Conservation (phyloP, 2,888 invertebrate species). For the Heliconius aoede region DNA sequence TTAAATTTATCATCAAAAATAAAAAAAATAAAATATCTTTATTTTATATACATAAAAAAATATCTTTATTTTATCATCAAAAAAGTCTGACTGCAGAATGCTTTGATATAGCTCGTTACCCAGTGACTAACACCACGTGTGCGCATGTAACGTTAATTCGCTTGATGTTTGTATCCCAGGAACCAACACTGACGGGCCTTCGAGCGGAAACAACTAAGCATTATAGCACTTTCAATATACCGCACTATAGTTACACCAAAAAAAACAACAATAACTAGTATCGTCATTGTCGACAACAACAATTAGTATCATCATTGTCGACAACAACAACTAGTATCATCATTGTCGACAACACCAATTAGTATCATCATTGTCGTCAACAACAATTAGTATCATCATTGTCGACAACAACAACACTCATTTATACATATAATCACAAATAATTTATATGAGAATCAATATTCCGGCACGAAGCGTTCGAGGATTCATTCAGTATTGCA, state of each 20-base stretch:
- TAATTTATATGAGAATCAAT: constrained; percentile 36
- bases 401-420: constrained; percentile 22
- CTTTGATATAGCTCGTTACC: constrained; percentile 41
- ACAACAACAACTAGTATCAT: constrained; percentile 17
- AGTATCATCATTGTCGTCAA: constrained; percentile 18
- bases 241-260: constrained; percentile 40
- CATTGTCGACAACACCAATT: constrained; percentile 14
- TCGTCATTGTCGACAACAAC: constrained; percentile 13
- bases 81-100: constrained; percentile 7
- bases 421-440: constrained; percentile 21
- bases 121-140: constrained; percentile 64
- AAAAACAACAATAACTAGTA: constrained; percentile 19
- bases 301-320: not conserved
- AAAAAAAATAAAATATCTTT: too few species aligned
- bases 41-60: too few species aligned
- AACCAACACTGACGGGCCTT: constrained; percentile 80
- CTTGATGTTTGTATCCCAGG: constrained; percentile 82
- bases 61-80: too few species aligned
- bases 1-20: too few species aligned
- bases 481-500: constrained; percentile 68
- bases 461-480: constrained; percentile 60
- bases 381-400: constrained; percentile 13
- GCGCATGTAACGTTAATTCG: constrained; percentile 74
- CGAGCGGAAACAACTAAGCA: constrained; percentile 69
- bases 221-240: constrained; percentile 42